Base-by-base conservation (phyloP, 2,888 invertebrate genomes). In the Lasioglossum leucozonium region DNA sequence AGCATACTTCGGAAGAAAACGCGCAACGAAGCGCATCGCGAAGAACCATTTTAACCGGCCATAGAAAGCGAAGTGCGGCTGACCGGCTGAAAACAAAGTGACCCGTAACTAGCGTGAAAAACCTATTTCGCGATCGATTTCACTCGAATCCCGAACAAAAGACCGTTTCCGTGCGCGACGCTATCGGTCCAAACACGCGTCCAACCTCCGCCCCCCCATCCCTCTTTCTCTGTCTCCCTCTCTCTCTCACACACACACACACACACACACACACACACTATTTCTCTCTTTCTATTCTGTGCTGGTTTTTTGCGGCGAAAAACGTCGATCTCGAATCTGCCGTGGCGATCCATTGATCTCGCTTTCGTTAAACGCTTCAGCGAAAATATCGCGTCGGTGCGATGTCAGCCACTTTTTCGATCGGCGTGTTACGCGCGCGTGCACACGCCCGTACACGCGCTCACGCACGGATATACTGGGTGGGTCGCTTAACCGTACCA, bases 71-170 rank as follows among this genome's bases (percentile, higher is more conserved):
- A 65, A 34, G 10, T 26, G n/a, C 16, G 42, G 55, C 37, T 37
- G 30, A 47, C n/a, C 34, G 65, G 51, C 22, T 22, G 74, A 51
- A 34, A 75, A 82, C 62, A 74, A 65, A 72, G 51, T 40, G 78
- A 83, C 30, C 71, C 65, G 69, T 73, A 79, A 83, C 77, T 55
- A 55, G 80, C n/a, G 73, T 69, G 77, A 73, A 37, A 85, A 85
- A 69, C 69, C 69, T 74, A 80, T 84, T 79, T 79, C 85, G 69
- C 73, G 72, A 83, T 76, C 84, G 79, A 83, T 85, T 83, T 83
- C 77, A 79, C 34, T 79, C 79, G 83, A 58, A 71, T 73, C 44
- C 67, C 10, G 76, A 55, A 77, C 84, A 84, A 80, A 65, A 72
- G 77, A 77, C 72, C 79, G 73, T 73, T 79, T 79, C 84, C 79